Base-by-base conservation (phyloP, 2,113 vertebrate species). In the Synchiropus splendidus region DNA sequence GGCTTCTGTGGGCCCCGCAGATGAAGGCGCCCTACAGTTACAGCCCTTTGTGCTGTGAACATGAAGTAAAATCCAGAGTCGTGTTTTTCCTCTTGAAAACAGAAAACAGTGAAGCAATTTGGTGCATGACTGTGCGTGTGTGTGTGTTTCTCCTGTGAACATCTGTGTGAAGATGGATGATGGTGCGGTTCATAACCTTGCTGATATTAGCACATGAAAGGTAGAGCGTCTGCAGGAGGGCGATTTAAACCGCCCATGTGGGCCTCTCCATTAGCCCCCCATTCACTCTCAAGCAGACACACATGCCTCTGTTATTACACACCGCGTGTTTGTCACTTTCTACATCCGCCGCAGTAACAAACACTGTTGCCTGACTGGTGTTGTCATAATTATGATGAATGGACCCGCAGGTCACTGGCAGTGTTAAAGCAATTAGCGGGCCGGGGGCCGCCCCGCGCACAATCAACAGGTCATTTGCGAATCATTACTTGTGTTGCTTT, bases 191-290 rank as follows among this genome's bases (percentile, higher is more conserved):
- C 61, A 65, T 71, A 79, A 79, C 74, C 57, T 74, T 31, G 5
- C 42, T 34, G 49, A 72, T 76, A 82, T 82, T 79, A 77, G 60
- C 79, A 82, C 79, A 82, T 82, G 79, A 79, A 79, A 79, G 70
- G 52, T 66, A 31, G 45, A 36, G 21, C 45, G 45, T 51, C 74
- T 67, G 67, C 72, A 72, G 77, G 79, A 55, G 77, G 79, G 54
- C 61, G 40, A 60, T 67, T 76, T 76, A 55, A 61, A 53, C 54
- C 2, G 30, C 54, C 59, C 45, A 44, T 45, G 33, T 31, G 41
- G 76, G 75, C 68, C 77, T 61, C 65, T 67, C 64, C 62, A 75
- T 78, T 82, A 75, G 67, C 53, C 51, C 47, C 52, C 61, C 51
- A 54, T 78, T 72, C 54, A 38, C 45, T 61, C 51, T 27, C 51